Evolutionary conservation across 2,113 vertebrate genomes (phyloP), one percentile per base, ranked within the genome.

Genomic region (Saccopteryx bilineata): DNA sequence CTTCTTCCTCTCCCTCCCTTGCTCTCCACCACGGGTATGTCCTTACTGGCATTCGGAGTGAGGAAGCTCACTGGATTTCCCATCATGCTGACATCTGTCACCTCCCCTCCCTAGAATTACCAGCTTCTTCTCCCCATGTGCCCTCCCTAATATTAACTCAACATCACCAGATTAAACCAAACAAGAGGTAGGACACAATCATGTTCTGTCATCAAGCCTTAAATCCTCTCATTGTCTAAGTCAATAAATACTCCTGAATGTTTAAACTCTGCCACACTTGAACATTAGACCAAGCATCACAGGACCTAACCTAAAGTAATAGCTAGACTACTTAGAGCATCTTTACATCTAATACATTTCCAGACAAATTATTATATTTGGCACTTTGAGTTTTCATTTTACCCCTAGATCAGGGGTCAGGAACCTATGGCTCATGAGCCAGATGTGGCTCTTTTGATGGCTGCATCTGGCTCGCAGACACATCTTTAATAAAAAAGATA

Each of bases 81-180:
- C n/a, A n/a, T 63, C 48, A 56, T 1, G 0, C 12, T 75, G 12
- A 24, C n/a, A 18, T 15, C 24, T n/a, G 4, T 69, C 1, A 1
- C 66, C 56, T 85, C 46, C 61, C 23, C 69, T 87, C 18, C 14
- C 24, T 76, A 26, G 80, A 14, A 15, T 82, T 23, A 18, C 31
- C 10, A 26, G 9, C 60, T 15, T 90, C n/a, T 61, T 71, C 2
- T n/a, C 7, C 24, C 9, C 31, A 5, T 50, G 39, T 39, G 2
- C 79, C 28, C 7, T 24, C 46, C 1, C 5, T 72, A 31, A 3
- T 72, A 11, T 87, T 87, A 65, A 68, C 54, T 96, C 68, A 14
- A 79, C 76, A 31, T 71, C 65, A 28, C 61, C 66, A 33, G 23
- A 6, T 90, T 69, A 93, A 72, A 85, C 60, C 75, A 33, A 19